phyloP scores from a whole-genome alignment of 2,888 invertebrate species.

The Homarus gammarus region DNA sequence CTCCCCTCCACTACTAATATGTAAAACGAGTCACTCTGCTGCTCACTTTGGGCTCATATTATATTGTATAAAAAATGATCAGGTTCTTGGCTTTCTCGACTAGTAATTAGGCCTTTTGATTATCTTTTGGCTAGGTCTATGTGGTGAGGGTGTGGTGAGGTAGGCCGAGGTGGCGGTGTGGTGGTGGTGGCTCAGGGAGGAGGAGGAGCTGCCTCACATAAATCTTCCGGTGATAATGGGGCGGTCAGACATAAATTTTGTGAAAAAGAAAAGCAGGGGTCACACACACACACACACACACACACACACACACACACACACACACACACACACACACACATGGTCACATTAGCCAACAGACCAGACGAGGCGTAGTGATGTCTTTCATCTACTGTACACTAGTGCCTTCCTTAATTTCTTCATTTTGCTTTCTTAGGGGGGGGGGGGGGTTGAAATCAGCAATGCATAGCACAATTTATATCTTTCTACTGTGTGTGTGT shows the following conservation, averaged over 20 bases:
- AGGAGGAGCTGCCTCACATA: slow-evolving; percentile 56
- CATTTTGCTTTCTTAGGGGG: too few species aligned
- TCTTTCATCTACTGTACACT: too few species aligned
- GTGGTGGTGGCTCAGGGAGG: slow-evolving; percentile 23
- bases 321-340: slow-evolving; percentile 24
- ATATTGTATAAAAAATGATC: too few species aligned
- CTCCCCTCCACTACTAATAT: neutral
- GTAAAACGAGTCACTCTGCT: too few species aligned
- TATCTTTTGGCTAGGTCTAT: slow-evolving; percentile 9
- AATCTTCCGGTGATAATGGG: slow-evolving; percentile 74
- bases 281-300: slow-evolving; percentile 57
- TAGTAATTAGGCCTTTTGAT: neutral
- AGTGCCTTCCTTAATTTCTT: too few species aligned
- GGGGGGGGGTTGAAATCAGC: too few species aligned
- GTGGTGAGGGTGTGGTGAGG: neutral
- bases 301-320: slow-evolving; percentile 39
- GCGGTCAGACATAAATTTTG: slow-evolving; percentile 73
- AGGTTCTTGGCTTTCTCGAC: neutral
- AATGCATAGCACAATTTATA: too few species aligned
- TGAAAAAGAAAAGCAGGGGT: slow-evolving; percentile 62
- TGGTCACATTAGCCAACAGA: neutral
- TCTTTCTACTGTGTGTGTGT: too few species aligned
- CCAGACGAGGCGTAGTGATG: neutral
- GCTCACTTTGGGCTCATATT: too few species aligned
- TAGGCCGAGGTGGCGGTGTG: neutral